Conservation (phyloP, 2,797 vertebrate genomes). For the Cyclopterus lumpus region DNA sequence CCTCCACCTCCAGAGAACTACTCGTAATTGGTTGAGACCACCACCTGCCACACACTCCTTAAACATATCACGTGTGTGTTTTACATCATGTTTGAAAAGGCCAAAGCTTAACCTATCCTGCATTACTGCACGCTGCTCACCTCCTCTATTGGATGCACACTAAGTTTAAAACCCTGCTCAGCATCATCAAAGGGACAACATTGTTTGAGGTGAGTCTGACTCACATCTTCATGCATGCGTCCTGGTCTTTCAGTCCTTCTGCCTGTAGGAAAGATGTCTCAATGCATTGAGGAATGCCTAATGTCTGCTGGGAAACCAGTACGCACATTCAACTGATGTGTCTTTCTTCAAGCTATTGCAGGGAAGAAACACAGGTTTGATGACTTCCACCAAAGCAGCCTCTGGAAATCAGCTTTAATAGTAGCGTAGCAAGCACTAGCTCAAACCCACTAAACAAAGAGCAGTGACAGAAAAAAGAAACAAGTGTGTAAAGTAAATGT, state of each 20-base stretch:
- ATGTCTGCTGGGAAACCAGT: constrained; percentile 46
- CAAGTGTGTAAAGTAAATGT: constrained; percentile 77
- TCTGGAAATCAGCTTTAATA: constrained; percentile 70
- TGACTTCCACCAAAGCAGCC: constrained; percentile 74
- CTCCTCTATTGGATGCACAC: constrained; percentile 35
- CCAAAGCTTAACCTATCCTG: constrained; percentile 74
- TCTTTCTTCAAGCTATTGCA: constrained; percentile 56
- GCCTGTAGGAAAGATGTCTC: constrained; percentile 50
- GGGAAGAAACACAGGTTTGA: constrained; percentile 68
- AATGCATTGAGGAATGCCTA: constrained; percentile 53
- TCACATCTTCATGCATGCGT: constrained; percentile 47
- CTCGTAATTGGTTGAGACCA: constrained; percentile 90
- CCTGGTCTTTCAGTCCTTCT: constrained; percentile 53
- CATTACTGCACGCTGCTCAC: constrained; percentile 42
- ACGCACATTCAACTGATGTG: constrained; percentile 56
- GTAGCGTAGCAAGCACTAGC: constrained; percentile 64
- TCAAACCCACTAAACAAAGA: constrained; percentile 77
- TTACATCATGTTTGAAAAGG: constrained; percentile 80
- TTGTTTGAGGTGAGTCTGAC: constrained; percentile 58
- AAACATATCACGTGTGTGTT: constrained; percentile 76
- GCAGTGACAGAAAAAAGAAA: constrained; percentile 72
- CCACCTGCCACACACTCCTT: constrained; percentile 72
- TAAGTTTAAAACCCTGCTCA: constrained; percentile 52
- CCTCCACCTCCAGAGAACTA: constrained; percentile 86
- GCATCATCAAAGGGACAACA: constrained; percentile 65